Conservation (phyloP, 1,140 invertebrate genomes). For the Wiebesia pumilae region DNA sequence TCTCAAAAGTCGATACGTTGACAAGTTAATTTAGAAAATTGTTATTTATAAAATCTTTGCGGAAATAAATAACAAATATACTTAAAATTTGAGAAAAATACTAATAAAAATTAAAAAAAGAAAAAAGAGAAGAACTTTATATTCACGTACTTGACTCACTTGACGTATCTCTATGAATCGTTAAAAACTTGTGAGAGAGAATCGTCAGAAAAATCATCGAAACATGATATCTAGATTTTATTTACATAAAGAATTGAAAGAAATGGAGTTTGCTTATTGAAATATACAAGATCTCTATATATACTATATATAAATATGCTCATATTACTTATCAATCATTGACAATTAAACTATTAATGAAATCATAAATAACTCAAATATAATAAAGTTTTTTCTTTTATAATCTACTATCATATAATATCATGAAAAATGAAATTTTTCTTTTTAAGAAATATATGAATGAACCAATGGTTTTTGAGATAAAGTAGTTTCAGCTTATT, state of each 20-base stretch:
- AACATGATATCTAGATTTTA: neutral
- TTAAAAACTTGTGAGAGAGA: neutral
- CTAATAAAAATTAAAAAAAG: neutral
- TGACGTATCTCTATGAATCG: neutral
- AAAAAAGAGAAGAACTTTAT: neutral
- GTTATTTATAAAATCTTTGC: neutral
- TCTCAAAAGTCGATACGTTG: neutral
- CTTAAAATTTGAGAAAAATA: neutral
- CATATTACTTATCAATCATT: no score
- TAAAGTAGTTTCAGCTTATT: no score
- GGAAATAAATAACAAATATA: neutral
- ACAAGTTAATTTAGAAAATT: constrained; percentile 1
- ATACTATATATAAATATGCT: no score
- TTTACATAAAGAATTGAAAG: neutral
- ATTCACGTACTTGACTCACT: constrained; percentile 15
- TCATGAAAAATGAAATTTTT: no score
- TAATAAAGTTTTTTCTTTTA: no score
- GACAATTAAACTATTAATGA: no score
- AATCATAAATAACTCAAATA: no score
- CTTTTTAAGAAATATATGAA: no score
- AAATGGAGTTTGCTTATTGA: no score
- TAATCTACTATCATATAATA: no score
- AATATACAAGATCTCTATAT: no score
- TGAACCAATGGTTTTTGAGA: no score
- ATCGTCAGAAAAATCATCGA: neutral